phyloP scores from a whole-genome alignment of 2,888 invertebrate genomes.

The Lucinisca nassula region DNA sequence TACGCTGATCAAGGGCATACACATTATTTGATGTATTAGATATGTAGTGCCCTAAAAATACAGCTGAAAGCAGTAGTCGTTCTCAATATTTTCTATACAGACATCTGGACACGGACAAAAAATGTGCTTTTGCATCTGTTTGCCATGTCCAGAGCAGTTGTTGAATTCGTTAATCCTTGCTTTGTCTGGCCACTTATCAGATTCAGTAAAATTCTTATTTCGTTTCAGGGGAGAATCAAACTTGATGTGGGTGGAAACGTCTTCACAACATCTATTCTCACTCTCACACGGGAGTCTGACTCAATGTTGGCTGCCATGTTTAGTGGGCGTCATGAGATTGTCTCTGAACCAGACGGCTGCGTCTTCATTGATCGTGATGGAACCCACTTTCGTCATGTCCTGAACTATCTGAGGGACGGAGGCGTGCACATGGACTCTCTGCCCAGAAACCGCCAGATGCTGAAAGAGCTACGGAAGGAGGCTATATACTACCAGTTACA shows the following conservation, averaged over 20 bases:
- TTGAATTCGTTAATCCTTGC: too few relatives aligned
- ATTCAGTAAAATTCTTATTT: not conserved
- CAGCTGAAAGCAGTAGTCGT: too few relatives aligned
- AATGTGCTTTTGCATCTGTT: too few relatives aligned
- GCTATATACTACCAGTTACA: constrained; percentile 84
- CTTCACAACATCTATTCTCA: constrained; percentile 83
- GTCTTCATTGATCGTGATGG: constrained; percentile 86
- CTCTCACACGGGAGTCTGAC: constrained; percentile 83
- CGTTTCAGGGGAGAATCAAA: constrained; percentile 80
- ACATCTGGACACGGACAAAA: too few relatives aligned
- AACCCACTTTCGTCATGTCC: constrained; percentile 85
- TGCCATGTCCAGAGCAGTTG: too few relatives aligned
- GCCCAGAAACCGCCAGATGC: constrained; percentile 81
- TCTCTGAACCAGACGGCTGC: constrained; percentile 81
- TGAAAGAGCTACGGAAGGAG: constrained; percentile 83
- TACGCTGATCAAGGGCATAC: too few relatives aligned
- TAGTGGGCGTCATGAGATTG: constrained; percentile 83
- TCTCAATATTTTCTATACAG: too few relatives aligned
- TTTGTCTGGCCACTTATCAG: too few relatives aligned
- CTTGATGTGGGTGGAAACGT: constrained; percentile 85
- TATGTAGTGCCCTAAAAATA: too few relatives aligned
- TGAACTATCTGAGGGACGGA: constrained; percentile 86
- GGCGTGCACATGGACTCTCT: constrained; percentile 80
- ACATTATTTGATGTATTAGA: too few relatives aligned
- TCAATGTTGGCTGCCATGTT: constrained; percentile 87